phyloP scores from a whole-genome alignment of 2,113 vertebrate species.

The Mus pahari region DNA sequence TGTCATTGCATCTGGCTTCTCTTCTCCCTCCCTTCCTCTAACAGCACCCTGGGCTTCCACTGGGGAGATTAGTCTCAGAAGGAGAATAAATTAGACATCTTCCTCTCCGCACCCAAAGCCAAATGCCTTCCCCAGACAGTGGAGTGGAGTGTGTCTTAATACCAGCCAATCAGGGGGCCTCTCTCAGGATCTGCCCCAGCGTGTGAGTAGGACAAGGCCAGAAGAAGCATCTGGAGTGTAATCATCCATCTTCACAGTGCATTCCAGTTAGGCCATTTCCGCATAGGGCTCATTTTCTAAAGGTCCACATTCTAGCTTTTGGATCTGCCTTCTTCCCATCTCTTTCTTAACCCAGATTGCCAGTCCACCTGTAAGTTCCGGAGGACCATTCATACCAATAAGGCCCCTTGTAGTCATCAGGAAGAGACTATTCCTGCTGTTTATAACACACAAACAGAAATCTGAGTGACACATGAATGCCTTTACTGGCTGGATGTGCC shows the following conservation, averaged over 20 bases:
- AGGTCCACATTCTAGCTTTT: background rate
- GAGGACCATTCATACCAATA: background rate
- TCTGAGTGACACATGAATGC: background rate
- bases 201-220: background rate
- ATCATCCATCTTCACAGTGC: too few species aligned
- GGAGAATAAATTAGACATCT: background rate
- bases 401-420: background rate
- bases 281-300: background rate
- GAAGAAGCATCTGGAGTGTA: background rate
- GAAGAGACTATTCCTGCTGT: background rate
- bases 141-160: background rate
- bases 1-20: background rate
- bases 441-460: background rate
- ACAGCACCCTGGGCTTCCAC: background rate
- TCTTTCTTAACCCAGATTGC: background rate
- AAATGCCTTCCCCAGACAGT: background rate
- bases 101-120: background rate
- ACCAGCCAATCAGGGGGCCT: background rate
- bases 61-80: background rate
- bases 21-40: background rate
- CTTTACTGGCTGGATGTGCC: background rate
- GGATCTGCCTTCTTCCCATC: background rate
- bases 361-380: background rate
- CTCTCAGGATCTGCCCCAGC: background rate
- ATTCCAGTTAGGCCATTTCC: background rate